These are phyloP conservation scores for Polymixis lichenea DNA, from an alignment of 2,888 invertebrate species.

Conservation along the genomic window DNA sequence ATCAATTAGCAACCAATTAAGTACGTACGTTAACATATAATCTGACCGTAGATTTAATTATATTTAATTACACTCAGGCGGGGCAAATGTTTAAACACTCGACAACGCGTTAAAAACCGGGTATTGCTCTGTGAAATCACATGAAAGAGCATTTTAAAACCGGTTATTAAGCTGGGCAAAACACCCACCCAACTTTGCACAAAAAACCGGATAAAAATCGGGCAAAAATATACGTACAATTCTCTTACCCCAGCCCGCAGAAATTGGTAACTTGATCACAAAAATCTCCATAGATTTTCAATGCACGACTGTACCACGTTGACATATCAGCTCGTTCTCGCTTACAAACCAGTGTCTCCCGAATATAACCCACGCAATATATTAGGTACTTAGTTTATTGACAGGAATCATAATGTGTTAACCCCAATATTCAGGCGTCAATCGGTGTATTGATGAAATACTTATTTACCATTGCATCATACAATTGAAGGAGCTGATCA, in stretches of 20 bases:
- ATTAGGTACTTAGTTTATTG: constrained; percentile 59
- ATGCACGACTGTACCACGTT: constrained; percentile 50
- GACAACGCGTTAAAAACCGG: neutral
- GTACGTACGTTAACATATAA: neutral
- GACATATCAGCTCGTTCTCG: constrained; percentile 51
- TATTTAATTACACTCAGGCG: neutral
- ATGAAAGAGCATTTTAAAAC: neutral
- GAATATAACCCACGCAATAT: constrained; percentile 53
- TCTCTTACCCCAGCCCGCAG: constrained; percentile 55
- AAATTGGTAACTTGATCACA: constrained; percentile 56
- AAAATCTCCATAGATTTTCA: constrained; percentile 55
- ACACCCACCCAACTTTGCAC: accelerated
- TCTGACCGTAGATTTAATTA: neutral
- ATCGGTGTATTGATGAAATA: constrained; percentile 78
- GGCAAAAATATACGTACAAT: constrained; percentile 30
- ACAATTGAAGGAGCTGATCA: constrained; percentile 42
- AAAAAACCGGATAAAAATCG: neutral
- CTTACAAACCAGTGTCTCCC: constrained; percentile 33
- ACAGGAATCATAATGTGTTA: constrained; percentile 74
- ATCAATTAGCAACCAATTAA: neutral
- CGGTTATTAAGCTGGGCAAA: neutral
- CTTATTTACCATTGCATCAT: constrained; percentile 86
- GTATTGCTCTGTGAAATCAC: neutral
- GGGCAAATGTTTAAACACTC: neutral
- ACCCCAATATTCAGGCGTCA: constrained; percentile 76